Base-by-base conservation (phyloP, 2,888 invertebrate species). In the Thera britannica region DNA sequence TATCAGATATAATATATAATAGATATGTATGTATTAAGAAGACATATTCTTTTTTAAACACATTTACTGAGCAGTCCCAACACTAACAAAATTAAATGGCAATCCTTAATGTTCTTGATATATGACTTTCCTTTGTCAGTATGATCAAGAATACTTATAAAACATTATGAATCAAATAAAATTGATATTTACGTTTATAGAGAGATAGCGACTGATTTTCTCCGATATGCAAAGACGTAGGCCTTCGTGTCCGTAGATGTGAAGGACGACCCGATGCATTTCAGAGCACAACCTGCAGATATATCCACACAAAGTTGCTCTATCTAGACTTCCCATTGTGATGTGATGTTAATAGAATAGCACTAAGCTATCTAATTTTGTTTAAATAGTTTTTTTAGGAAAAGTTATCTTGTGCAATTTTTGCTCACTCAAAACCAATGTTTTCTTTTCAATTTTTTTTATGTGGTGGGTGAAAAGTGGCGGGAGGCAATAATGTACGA, bases 221-320 rank as follows among this genome's bases (percentile, higher is more conserved):
- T 97, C 96, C 46, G 97, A 95, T 74, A 97, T 94, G 81, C 95
- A 95, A 84, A 97, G 93, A 80, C 96, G 95, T 83, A 95, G 95
- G 61, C 97, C 97, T 91, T 96, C 96, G 78, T 96, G 96, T 52
- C 97, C 97, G 85, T 97, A 97, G 77, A 97, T 96, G 86, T 97
- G 97, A 77, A 97, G 95, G 65, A 97, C 97, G 80, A 95, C 96
- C 84, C 96, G 95, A 89, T 97, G 97, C 96, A 97, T 97, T 94
- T 97, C 97, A 46, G 97, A 97, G 88, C 97, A 97, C 71, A 97
- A 94, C 83, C 97, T 95, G 90, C 97, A 97, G 83, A 97, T 96
- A 92, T 97, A 97, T 76, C 97, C 97, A 62, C 97, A 96, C 81
- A 97, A 95, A 77, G 97, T 95, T 62, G 97, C 97, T 90, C 96